Conservation (phyloP, 2,888 invertebrate genomes). For the Agrotis puta region DNA sequence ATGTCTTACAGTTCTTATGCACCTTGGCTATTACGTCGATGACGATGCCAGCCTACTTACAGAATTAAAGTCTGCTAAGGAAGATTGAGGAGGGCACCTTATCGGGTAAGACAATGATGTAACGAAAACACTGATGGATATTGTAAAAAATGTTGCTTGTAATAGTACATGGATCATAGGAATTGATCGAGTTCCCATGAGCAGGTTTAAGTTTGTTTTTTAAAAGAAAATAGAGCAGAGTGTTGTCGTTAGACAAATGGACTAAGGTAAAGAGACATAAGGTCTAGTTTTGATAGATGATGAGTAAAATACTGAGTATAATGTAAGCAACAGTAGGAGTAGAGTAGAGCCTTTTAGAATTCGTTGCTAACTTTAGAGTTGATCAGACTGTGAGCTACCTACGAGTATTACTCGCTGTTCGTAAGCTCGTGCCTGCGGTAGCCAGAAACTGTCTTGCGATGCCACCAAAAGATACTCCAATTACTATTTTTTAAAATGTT, state of each 20-base stretch:
- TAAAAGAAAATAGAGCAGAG: neutral
- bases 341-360: too few species aligned
- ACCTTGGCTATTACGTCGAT: constrained; percentile 81
- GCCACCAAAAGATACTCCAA: too few species aligned
- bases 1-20: constrained; percentile 81
- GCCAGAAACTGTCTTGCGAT: too few species aligned
- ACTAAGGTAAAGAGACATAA: too few species aligned
- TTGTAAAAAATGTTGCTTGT: constrained; percentile 74
- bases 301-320: too few species aligned
- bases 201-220: neutral
- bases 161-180: constrained; percentile 48
- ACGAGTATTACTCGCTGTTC: too few species aligned
- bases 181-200: constrained; percentile 23
- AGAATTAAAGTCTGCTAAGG: constrained; percentile 87
- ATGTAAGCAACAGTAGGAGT: too few species aligned
- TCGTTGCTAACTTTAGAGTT: too few species aligned
- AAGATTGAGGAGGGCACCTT: constrained; percentile 87
- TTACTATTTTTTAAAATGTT: too few species aligned
- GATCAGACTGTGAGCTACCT: too few species aligned
- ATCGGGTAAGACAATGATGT: constrained; percentile 89
- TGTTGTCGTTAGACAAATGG: neutral
- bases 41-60: constrained; percentile 88
- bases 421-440: too few species aligned
- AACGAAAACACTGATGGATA: constrained; percentile 86
- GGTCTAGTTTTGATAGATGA: too few species aligned